A percentile compares a stretch with the other conserved stretches of the same genome.
phyloP scores from a whole-genome alignment of 2,797 vertebrate genomes.

The Garrulus glandarius region DNA sequence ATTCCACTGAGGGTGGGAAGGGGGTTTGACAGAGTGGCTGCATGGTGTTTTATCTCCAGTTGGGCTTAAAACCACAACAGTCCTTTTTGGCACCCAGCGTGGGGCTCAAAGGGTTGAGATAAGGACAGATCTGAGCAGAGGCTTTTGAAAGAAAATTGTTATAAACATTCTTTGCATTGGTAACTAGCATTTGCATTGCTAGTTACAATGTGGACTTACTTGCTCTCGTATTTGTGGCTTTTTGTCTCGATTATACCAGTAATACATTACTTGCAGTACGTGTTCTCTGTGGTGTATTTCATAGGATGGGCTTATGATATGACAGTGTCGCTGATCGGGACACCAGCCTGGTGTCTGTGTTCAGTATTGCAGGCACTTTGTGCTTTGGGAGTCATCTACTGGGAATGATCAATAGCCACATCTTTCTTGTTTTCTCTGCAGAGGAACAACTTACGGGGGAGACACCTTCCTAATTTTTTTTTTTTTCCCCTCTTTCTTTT shows the following conservation, averaged over 20 bases:
- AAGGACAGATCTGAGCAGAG: neutral
- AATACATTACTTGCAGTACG: neutral
- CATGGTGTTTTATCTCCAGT: accelerated
- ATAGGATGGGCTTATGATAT: too few relatives aligned
- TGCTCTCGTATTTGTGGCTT: neutral
- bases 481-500: neutral
- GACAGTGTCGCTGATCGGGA: neutral
- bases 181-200: neutral
- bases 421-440: neutral
- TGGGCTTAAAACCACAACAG: neutral
- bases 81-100: neutral
- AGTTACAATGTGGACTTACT: neutral
- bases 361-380: neutral
- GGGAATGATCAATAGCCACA: neutral
- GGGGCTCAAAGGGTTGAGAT: neutral
- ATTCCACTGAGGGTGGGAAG: neutral
- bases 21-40: accelerated
- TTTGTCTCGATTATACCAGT: neutral
- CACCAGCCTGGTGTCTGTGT: neutral
- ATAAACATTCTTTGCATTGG: neutral
- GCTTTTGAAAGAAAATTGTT: neutral
- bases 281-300: neutral
- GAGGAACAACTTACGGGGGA: neutral
- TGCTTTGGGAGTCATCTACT: neutral
- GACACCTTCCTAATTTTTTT: neutral